These are phyloP conservation scores for Antheraea assamensis DNA, from an alignment of 2,888 invertebrate species.

Conservation along the genomic window DNA sequence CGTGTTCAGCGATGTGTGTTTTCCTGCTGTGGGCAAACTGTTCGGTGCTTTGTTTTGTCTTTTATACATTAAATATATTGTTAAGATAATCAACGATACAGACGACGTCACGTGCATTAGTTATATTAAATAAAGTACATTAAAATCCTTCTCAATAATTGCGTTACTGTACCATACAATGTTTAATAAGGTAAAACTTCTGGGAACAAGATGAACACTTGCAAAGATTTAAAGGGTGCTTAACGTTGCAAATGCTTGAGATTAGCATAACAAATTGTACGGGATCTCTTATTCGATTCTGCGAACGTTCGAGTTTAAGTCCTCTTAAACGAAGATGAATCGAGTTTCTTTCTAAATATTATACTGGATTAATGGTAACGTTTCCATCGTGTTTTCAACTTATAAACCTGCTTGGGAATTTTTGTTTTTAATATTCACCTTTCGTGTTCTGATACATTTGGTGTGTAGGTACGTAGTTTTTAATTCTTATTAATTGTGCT, in stretches of 20 bases:
- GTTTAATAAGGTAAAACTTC: not conserved
- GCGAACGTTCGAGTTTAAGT: conserved; percentile 25
- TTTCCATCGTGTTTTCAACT: conserved; percentile 7
- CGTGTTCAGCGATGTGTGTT: too few species aligned
- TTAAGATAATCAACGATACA: too few species aligned
- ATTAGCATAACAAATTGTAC: conserved; percentile 32
- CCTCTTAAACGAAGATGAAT: conserved; percentile 18
- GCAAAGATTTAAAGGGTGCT: conserved; percentile 12
- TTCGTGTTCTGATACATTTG: too few species aligned
- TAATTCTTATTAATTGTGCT: too few species aligned
- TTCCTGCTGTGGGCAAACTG: too few species aligned
- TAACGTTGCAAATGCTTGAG: conserved; percentile 25
- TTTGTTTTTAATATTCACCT: not conserved
- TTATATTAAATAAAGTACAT: not conserved
- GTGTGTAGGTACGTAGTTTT: too few species aligned
- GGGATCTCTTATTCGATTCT: conserved; percentile 19
- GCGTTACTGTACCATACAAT: not conserved
- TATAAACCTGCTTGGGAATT: not conserved
- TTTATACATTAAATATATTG: too few species aligned
- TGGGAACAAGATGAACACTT: conserved; percentile 7
- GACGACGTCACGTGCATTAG: not conserved
- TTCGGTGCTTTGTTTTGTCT: too few species aligned
- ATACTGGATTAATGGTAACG: conserved; percentile 2
- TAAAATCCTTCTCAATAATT: not conserved
- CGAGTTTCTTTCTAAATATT: conserved; percentile 8